Percentiles rank a stretch among this genome's conserved stretches.
phyloP scores from a whole-genome alignment of 1,140 invertebrate species.

The Tetraneura akinire region DNA sequence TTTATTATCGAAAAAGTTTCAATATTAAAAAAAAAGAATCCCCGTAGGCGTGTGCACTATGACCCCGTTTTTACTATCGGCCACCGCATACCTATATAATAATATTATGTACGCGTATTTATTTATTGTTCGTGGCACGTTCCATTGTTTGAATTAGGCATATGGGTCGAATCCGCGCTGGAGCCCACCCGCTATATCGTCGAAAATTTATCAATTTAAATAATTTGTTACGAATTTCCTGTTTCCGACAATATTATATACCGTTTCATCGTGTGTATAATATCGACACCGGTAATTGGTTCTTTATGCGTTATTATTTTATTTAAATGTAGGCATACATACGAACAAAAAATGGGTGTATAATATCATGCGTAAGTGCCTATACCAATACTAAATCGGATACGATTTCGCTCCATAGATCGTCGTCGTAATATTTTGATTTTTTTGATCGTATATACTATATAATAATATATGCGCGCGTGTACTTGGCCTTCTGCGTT shows the following conservation, averaged over 20 bases:
- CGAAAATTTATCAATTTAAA: conserved; percentile 35
- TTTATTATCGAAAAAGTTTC: conserved; percentile 12
- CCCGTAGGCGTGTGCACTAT: conserved; percentile 27
- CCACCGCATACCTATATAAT: no score
- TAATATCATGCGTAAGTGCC: no score
- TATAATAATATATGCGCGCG: neutral
- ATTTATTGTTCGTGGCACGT: conserved; percentile 15
- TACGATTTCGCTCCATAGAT: neutral
- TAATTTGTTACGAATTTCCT: conserved; percentile 40
- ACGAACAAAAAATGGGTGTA: no score
- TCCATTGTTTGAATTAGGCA: conserved; percentile 38
- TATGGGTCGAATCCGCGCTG: no score
- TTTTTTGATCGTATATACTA: neutral
- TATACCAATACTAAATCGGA: no score
- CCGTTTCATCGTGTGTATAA: no score
- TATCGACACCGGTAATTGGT: conserved; percentile 37
- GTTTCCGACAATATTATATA: conserved; percentile 28
- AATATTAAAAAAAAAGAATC: no score
- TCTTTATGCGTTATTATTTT: neutral
- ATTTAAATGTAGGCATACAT: no score
- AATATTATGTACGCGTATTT: neutral
- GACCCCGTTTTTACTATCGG: neutral
- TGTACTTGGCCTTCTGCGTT: conserved; percentile 25
- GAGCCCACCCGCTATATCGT: conserved; percentile 11
- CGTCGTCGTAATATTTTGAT: neutral